Evolutionary conservation across 2,797 vertebrate species (phyloP), one percentile per base, ranked within the genome.

Genomic region (Schizopygopsis pylzovi): DNA sequence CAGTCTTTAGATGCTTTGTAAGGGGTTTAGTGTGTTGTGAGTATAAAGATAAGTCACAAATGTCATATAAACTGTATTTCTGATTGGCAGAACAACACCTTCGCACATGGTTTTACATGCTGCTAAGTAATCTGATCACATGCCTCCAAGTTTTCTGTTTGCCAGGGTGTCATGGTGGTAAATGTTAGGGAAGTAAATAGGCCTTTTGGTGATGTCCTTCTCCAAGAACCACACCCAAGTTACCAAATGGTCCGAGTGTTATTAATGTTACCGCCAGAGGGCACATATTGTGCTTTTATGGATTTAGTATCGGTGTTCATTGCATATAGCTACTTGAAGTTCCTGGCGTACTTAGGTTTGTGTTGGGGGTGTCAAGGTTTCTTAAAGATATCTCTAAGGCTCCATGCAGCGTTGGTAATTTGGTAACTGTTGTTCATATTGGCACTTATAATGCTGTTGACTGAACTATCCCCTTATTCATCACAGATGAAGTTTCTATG

Each of bases 351-450:
- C 49, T 71, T 68, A 25, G 28, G 47, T 43, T 56, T 54, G 43
- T 73, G 25, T 61, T 75, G 22, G 63, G 18, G 25, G 49, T 85
- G 45, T 85, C 76, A 9, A 22, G 49, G 76, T 79, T 70, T 79
- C 65, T 43, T 70, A 9, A 70, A 43, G 37, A 79, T 76, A 47
- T 84, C 37, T 70, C 22, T 20, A 52, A 68, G 59, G 59, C 56
- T 65, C 43, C 61, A n/a, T n/a, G n/a, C n/a, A 78, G 37, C 8
- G 1, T 22, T 25, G n/a, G 75, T 78, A 43, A 84, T 70, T 33
- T 16, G 6, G 49, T 79, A 85, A 85, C 65, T 47, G 73, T 68
- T 77, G 65, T 33, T 78, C 43, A 47, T n/a, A n/a, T 13, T 84
- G 39, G 75, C 63, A 79, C 47, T 18, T 79, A n/a, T 47, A 59